Evolutionary conservation across 2,888 invertebrate species (phyloP).

Genomic region (Meteorus cinctellus): DNA sequence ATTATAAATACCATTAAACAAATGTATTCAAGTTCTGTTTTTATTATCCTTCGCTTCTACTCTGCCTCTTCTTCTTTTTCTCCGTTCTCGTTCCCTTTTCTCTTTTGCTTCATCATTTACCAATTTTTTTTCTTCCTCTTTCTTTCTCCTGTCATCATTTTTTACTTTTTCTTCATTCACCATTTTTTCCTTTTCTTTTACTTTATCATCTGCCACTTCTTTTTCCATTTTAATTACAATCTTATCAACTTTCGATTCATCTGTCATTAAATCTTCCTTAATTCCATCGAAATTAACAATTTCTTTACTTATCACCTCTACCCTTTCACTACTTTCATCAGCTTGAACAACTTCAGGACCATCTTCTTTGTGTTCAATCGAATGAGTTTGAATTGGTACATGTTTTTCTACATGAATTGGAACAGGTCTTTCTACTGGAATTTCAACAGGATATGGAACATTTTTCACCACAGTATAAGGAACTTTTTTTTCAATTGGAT

Average conservation of each 20-base stretch:
- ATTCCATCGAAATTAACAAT: not conserved
- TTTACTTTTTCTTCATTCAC: not conserved
- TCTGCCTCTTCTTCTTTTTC: not conserved
- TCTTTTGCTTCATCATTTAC: not conserved
- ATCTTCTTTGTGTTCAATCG: constrained; percentile 34
- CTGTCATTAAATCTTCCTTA: not conserved
- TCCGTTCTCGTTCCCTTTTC: not conserved
- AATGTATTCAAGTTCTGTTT: not conserved
- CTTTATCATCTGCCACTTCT: not conserved
- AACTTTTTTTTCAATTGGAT: constrained; percentile 73
- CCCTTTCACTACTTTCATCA: constrained; percentile 29
- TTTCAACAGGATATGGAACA: constrained; percentile 81
- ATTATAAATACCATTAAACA: not conserved
- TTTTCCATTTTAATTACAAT: not conserved
- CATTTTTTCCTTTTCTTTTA: not conserved
- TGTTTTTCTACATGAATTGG: constrained; percentile 67
- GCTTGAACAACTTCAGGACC: constrained; percentile 22
- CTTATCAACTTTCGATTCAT: not conserved
- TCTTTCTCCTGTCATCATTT: not conserved
- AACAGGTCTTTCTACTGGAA: constrained; percentile 76
- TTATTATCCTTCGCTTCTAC: not conserved
- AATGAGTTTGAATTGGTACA: constrained; percentile 73
- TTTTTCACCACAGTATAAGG: constrained; percentile 69
- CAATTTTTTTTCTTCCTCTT: not conserved
- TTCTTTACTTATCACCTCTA: not conserved